A percentile compares a stretch with the other conserved stretches of the same genome.
These are phyloP conservation scores for Drosophila hamatofila DNA, from an alignment of 2,888 invertebrate species.

Conservation along the genomic window DNA sequence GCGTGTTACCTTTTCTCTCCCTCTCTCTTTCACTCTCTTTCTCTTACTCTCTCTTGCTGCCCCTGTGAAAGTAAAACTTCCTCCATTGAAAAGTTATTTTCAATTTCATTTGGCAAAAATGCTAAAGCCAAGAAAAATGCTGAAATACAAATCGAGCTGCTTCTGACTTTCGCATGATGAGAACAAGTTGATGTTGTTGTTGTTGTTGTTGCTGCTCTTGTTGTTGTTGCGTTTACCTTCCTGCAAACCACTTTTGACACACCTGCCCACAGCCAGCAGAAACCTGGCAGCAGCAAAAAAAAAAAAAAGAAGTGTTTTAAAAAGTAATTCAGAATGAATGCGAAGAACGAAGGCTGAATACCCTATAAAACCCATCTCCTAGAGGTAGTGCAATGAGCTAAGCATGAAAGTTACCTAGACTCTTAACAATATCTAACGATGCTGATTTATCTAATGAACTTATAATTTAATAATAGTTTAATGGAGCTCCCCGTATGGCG, in stretches of 20 bases:
- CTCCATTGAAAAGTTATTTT: conserved; percentile 57
- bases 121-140: conserved; percentile 33
- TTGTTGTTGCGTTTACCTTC: conserved; percentile 25
- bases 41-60: conserved; percentile 1
- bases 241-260: conserved; percentile 54
- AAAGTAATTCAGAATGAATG: neutral
- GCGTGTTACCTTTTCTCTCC: neutral
- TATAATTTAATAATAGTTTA: too few relatives aligned
- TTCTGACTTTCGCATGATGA: conserved; percentile 70
- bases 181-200: conserved; percentile 61
- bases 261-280: conserved; percentile 43
- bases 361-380: neutral
- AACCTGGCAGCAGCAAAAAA: conserved; percentile 18
- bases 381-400: neutral
- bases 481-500: too few relatives aligned
- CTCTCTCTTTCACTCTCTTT: neutral
- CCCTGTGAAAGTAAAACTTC: conserved; percentile 70
- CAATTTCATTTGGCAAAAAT: conserved; percentile 62
- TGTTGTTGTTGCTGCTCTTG: conserved; percentile 31
- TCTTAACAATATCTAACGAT: too few relatives aligned
- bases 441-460: too few relatives aligned
- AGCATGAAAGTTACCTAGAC: neutral
- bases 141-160: conserved; percentile 33
- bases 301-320: conserved; percentile 9
- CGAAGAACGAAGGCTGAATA: neutral